Evolutionary conservation across 2,797 vertebrate species (phyloP), one percentile per base, ranked within the genome.

Genomic region (Smutsia gigantea): DNA sequence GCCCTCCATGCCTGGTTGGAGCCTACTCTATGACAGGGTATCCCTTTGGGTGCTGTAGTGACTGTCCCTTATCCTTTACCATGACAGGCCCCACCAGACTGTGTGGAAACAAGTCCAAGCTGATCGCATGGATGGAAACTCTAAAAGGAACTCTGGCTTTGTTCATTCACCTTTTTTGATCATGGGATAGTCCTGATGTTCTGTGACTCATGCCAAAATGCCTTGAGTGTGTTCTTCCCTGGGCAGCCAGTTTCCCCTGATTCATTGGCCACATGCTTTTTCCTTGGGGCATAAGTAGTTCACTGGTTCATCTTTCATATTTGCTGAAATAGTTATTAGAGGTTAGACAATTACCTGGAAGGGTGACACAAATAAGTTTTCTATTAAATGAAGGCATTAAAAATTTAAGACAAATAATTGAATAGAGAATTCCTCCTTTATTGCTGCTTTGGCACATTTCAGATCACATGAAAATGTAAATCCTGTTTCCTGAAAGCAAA

Each of bases 171-270:
- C 87, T 93, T 75, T 91, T 89, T 69, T 25, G 74, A 93, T 93
- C 95, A 93, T 77, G 90, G 74, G 78, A 66, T 78, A 74, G 49
- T 93, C 78, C 74, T 94, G 46, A 57, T 59, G 90, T 89, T 64
- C 46, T 77, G 39, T 95, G 97, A 96, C 66, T 89, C 94, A 96
- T 17, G 59, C 68, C 79, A 63, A 92, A 87, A 85, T 23, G 61
- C 88, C 23, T 53, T 31, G 23, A 90, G 29, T 69, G 27, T 78
- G 51, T 31, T 69, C 77, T 95, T 91, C 59, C 53, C 64, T 71
- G 75, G 63, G 68, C 19, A 81, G 94, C 57, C 81, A 39, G 23
- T 93, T 93, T 97, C 79, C 81, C 78, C 95, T 97, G 95, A 96
- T 89, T 95, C 78, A 83, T 10, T 21, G 68, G 57, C 51, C 93